These are phyloP conservation scores for Acomys russatus DNA, from an alignment of 2,797 vertebrate species.

Conservation along the genomic window DNA sequence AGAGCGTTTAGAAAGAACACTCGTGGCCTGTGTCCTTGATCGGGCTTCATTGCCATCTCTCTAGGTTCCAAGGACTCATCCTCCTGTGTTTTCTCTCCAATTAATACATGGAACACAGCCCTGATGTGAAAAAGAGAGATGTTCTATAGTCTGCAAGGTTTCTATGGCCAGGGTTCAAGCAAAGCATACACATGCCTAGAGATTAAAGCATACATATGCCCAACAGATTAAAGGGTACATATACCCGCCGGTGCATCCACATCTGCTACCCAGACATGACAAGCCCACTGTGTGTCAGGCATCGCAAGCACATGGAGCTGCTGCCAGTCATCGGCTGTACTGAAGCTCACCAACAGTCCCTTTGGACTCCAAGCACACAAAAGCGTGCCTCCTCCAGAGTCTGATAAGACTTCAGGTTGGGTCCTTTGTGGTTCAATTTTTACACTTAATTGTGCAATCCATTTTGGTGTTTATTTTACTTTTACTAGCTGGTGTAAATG, in stretches of 20 bases:
- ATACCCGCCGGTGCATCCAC: not conserved
- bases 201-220: accelerated
- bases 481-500: not conserved
- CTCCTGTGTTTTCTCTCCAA: not conserved
- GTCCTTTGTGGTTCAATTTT: conserved; percentile 50
- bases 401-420: not conserved
- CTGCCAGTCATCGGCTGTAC: accelerated
- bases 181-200: not conserved
- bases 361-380: not conserved
- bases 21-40: not conserved
- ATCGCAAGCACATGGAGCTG: not conserved
- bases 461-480: conserved; percentile 2
- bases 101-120: not conserved
- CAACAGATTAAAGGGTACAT: not conserved
- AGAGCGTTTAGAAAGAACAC: not conserved
- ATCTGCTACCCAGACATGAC: not conserved
- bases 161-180: not conserved
- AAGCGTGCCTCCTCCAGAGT: not conserved
- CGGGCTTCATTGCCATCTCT: not conserved
- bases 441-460: not conserved
- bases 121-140: not conserved
- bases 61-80: not conserved
- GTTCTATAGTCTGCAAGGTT: accelerated
- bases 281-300: not conserved
- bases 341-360: not conserved